Percentiles rank a stretch among this genome's conserved stretches.
Conservation (phyloP, 1,140 invertebrate genomes). For the Nasonia giraulti region DNA sequence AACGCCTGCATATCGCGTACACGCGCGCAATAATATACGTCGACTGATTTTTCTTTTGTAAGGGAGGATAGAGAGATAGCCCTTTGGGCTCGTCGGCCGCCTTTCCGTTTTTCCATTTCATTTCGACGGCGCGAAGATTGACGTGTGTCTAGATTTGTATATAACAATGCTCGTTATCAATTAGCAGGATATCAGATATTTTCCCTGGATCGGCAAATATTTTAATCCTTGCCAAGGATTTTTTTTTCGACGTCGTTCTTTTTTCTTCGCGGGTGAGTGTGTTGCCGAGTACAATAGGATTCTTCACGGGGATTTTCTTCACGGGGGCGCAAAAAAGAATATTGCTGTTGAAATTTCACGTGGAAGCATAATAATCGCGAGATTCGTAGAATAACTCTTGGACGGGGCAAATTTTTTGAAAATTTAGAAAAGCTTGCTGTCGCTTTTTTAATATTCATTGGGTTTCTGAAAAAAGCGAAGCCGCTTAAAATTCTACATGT, state of each 20-base stretch:
- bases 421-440: too few species aligned
- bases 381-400: too few species aligned
- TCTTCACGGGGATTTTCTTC: too few species aligned
- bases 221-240: constrained; percentile 21
- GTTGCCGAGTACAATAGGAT: too few species aligned
- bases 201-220: neutral
- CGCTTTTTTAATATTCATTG: too few species aligned
- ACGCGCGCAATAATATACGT: constrained; percentile 6
- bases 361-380: too few species aligned
- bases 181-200: constrained; percentile 40
- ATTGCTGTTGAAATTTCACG: too few species aligned
- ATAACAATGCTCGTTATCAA: constrained; percentile 29
- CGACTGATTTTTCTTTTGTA: constrained; percentile 8
- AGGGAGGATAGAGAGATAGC: neutral
- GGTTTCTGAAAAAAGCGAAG: too few species aligned
- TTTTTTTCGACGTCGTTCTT: neutral
- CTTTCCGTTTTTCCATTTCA: constrained; percentile 3
- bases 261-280: neutral
- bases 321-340: too few species aligned
- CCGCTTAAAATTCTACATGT: too few species aligned
- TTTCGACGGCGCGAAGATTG: constrained; percentile 22
- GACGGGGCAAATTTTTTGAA: too few species aligned
- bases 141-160: constrained; percentile 18
- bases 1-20: constrained; percentile 15
- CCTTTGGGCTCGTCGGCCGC: neutral